phyloP scores from a whole-genome alignment of 2,888 invertebrate genomes.

The Sclerodermus sp. region DNA sequence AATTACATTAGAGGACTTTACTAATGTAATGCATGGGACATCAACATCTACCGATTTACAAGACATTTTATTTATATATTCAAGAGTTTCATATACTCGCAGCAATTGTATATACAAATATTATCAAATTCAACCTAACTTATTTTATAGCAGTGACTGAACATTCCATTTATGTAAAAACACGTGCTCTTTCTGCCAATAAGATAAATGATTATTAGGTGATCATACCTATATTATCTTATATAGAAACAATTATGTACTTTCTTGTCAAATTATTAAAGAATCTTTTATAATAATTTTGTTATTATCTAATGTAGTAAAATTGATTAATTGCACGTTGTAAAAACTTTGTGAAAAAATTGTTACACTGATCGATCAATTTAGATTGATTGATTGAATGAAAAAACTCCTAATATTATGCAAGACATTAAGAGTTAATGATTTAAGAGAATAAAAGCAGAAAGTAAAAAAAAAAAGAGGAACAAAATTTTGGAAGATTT shows the following conservation, averaged over 20 bases:
- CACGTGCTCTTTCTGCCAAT: too few species aligned
- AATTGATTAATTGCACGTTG: not conserved
- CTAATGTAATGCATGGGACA: slow-evolving; percentile 31
- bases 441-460: not conserved
- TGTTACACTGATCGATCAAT: not conserved
- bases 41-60: slow-evolving; percentile 11
- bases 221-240: too few species aligned
- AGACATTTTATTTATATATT: slow-evolving; percentile 9
- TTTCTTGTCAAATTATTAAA: too few species aligned
- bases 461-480: not conserved
- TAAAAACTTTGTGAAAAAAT: not conserved
- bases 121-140: slow-evolving; percentile 6
- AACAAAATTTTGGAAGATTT: too few species aligned
- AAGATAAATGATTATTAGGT: too few species aligned
- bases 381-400: not conserved
- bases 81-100: slow-evolving; percentile 14
- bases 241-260: too few species aligned
- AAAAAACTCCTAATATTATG: not conserved
- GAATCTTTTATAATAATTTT: too few species aligned
- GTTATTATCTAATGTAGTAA: too few species aligned
- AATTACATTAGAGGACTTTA: slow-evolving; percentile 18
- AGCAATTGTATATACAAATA: slow-evolving; percentile 30
- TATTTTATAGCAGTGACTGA: not conserved
- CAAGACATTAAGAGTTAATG: not conserved
- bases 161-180: not conserved